Evolutionary conservation across 2,113 vertebrate species (phyloP), one percentile per base, ranked within the genome.

Genomic region (Silurus glanis): DNA sequence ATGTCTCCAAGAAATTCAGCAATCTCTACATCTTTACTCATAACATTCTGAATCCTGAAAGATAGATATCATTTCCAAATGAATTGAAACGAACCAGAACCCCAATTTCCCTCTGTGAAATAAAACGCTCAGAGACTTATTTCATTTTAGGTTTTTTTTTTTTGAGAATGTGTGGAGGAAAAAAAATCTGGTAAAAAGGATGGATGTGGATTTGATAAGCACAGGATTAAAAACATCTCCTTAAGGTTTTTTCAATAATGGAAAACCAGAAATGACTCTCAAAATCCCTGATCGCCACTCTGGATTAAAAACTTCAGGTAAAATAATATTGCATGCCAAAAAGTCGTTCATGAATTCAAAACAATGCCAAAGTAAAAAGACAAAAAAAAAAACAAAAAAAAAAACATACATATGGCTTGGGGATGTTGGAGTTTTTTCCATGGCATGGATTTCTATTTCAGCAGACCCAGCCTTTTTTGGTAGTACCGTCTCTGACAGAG

Each of bases 191-290:
- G 51, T 16, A 37, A 58, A 37, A 58, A 17, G 55, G 6, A 37
- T 9, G 55, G 53, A 37, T 12, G 13, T 25, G 74, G 74, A 14
- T 76, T 76, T 76, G 51, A 25, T n/a, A 23, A 79, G 85, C 55
- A 87, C 87, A 58, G 88, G 64, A 55, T 76, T 89, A 85, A 90
- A 88, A 91, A 94, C 93, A 93, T 95, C 93, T 92, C 93, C 89
- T 85, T 88, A 90, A 93, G 92, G 92, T 90, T 92, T 92, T 94
- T 94, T 53, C 76, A 93, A 94, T 94, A 94, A 93, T 94, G 89
- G 94, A 95, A 95, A 90, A 95, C 93, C 94, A 93, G 91, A 94
- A 95, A 95, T 93, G 92, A 93, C 10, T 51, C 56, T 55, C 14
- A 88, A 45, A 37, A 23, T 59, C 64, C n/a, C 81, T 95, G 94